These are phyloP conservation scores for Muschampia plurimacula DNA, from an alignment of 2,888 invertebrate genomes.

Conservation along the genomic window DNA sequence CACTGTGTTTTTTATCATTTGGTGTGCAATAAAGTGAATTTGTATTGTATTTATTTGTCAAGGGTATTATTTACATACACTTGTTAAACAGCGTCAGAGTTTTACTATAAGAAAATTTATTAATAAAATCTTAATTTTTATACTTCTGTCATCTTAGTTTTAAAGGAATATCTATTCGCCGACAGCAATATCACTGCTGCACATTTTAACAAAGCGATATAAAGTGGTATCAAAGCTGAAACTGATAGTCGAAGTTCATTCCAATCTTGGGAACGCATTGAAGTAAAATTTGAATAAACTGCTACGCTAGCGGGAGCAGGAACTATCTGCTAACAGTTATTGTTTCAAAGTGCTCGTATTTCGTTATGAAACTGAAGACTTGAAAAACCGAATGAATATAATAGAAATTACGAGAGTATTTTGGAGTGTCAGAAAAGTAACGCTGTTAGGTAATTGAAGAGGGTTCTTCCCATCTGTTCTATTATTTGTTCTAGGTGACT, in stretches of 20 bases:
- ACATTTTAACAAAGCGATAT: conserved; percentile 3
- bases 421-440: background rate
- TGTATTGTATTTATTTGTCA: too few relatives aligned
- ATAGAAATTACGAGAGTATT: too few relatives aligned
- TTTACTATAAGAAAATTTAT: too few relatives aligned
- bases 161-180: background rate
- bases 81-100: too few relatives aligned
- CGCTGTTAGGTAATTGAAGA: background rate
- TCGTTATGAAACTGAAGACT: conserved; percentile 42
- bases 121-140: too few relatives aligned
- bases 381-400: conserved; percentile 29
- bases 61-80: too few relatives aligned
- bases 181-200: background rate
- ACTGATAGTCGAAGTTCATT: conserved; percentile 36
- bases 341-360: conserved; percentile 50
- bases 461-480: too few relatives aligned
- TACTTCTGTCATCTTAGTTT: background rate
- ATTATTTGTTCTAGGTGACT: too few relatives aligned
- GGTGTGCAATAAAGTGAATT: too few relatives aligned
- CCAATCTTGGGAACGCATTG: conserved; percentile 31
- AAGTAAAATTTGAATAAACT: conserved; percentile 39
- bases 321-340: conserved; percentile 48
- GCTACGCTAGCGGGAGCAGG: background rate
- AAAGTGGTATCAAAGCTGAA: conserved; percentile 23
- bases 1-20: too few relatives aligned